phyloP scores from a whole-genome alignment of 1,140 invertebrate genomes.

The Ganaspis sp. region DNA sequence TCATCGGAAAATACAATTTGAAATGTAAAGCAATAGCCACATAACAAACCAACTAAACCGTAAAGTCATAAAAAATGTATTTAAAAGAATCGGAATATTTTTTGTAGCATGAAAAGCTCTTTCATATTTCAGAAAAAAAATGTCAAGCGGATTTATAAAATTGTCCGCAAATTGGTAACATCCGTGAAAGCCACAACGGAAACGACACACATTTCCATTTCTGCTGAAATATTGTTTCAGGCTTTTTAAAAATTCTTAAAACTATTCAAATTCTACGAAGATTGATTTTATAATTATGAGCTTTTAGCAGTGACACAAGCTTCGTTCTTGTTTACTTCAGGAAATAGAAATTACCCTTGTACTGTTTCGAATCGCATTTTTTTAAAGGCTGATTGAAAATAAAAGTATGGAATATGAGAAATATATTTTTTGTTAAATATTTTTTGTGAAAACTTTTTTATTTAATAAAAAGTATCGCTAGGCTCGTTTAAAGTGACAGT shows the following conservation, averaged over 20 bases:
- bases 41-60: neutral
- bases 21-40: neutral
- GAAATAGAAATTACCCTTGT: neutral
- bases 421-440: too few species aligned
- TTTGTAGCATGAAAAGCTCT: neutral
- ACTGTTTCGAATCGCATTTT: neutral
- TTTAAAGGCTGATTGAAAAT: too few species aligned
- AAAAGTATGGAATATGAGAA: too few species aligned
- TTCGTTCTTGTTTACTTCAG: neutral
- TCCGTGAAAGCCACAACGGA: constrained; percentile 3
- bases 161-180: neutral
- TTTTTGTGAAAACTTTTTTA: too few species aligned
- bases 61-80: neutral
- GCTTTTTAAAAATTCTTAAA: neutral
- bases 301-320: too few species aligned
- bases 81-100: neutral
- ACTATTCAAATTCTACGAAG: neutral
- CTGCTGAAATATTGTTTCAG: neutral
- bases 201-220: neutral
- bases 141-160: neutral
- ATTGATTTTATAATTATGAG: too few species aligned
- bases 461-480: too few species aligned
- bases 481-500: too few species aligned
- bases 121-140: constrained; percentile 1
- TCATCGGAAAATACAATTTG: neutral